Percentiles rank a stretch among this genome's conserved stretches.
These are phyloP conservation scores for Gonioctena quinquepunctata DNA, from an alignment of 1,140 invertebrate genomes.

Conservation along the genomic window DNA sequence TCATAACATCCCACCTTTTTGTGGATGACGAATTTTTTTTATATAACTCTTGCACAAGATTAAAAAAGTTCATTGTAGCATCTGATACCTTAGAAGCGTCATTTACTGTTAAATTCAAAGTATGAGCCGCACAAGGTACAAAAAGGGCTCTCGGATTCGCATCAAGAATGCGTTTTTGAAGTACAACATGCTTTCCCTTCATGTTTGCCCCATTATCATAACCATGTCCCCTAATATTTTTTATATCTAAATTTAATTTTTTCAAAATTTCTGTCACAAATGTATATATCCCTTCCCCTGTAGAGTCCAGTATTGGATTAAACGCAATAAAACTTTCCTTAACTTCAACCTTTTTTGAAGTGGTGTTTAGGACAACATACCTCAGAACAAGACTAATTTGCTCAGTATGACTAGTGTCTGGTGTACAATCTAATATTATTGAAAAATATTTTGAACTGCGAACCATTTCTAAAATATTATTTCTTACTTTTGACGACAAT, in stretches of 20 bases:
- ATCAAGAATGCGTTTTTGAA: constrained; percentile 33
- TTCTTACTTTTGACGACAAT: constrained; percentile 40
- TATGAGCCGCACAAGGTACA: constrained; percentile 38
- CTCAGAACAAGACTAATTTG: constrained; percentile 51
- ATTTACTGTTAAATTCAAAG: constrained; percentile 37
- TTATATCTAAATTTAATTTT: constrained; percentile 19
- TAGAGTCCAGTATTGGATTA: constrained; percentile 18
- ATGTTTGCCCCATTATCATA: constrained; percentile 54
- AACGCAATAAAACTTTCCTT: constrained; percentile 35
- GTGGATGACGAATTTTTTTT: constrained; percentile 25
- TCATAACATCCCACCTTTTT: constrained; percentile 21
- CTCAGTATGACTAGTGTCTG: constrained; percentile 54
- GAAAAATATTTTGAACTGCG: constrained; percentile 50
- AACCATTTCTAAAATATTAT: constrained; percentile 41
- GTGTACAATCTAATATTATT: constrained; percentile 54
- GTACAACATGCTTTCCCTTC: constrained; percentile 42
- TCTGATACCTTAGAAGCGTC: constrained; percentile 28
- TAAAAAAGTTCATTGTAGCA: constrained; percentile 26
- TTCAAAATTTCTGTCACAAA: constrained; percentile 16
- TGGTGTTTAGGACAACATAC: constrained; percentile 40
- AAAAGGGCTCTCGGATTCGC: constrained; percentile 33
- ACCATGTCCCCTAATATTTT: constrained; percentile 46
- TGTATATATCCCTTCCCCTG: constrained; percentile 20
- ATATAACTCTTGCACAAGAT: constrained; percentile 29
- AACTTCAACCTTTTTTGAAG: constrained; percentile 19